These are phyloP conservation scores for Amblyraja radiata DNA, from an alignment of 2,797 vertebrate species.

Conservation along the genomic window DNA sequence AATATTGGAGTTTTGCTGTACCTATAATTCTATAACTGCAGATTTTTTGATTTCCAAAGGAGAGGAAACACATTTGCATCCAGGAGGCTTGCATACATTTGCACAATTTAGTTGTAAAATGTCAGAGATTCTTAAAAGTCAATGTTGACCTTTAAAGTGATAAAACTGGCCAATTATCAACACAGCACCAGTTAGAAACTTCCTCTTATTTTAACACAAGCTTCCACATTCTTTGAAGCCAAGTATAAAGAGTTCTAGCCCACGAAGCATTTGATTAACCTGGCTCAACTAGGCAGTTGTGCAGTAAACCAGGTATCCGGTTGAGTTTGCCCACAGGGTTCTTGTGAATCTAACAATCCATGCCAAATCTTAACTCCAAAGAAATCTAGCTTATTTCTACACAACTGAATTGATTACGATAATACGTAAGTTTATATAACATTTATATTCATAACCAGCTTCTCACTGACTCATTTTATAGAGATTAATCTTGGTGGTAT, in stretches of 20 bases:
- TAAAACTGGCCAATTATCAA: not conserved
- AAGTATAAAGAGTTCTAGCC: not conserved
- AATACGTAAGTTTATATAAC: not conserved
- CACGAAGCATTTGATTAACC: not conserved
- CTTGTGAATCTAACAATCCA: not conserved
- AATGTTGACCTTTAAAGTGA: not conserved
- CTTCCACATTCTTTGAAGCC: not conserved
- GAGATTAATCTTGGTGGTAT: not conserved
- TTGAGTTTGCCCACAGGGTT: not conserved
- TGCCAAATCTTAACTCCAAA: not conserved
- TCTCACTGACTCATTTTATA: not conserved
- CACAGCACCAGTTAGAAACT: not conserved
- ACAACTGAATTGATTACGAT: too few relatives aligned
- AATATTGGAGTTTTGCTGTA: too few relatives aligned
- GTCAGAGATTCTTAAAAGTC: not conserved
- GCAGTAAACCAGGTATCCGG: not conserved
- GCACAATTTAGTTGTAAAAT: not conserved
- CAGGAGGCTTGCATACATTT: not conserved
- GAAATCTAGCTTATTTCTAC: not conserved
- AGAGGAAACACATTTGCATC: not conserved
- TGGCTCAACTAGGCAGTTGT: conserved; percentile 4
- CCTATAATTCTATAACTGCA: not conserved
- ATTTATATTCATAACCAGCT: not conserved
- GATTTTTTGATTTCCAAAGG: not conserved
- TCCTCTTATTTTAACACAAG: not conserved